These are phyloP conservation scores for Aproaerema taeniolella DNA, from an alignment of 2,888 invertebrate species.

Conservation along the genomic window DNA sequence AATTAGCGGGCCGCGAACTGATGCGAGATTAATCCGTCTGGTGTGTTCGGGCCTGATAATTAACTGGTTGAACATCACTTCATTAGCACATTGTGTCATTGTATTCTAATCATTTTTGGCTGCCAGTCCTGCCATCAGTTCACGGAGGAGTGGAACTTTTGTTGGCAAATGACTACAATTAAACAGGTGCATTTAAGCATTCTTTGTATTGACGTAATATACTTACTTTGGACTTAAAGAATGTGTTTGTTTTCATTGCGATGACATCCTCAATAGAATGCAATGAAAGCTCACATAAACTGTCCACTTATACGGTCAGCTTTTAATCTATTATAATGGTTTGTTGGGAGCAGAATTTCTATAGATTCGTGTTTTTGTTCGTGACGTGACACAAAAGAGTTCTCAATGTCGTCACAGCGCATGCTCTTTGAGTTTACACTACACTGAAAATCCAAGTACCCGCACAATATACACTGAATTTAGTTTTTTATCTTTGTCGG, in stretches of 20 bases:
- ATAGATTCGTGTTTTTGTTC: constrained; percentile 62
- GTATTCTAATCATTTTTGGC: constrained; percentile 10
- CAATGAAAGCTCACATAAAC: constrained; percentile 20
- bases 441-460: constrained; percentile 72
- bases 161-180: no score
- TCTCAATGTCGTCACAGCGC: constrained; percentile 58
- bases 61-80: constrained; percentile 41
- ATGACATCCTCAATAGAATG: constrained; percentile 1
- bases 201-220: no score
- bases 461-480: constrained; percentile 59
- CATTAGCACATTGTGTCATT: constrained; percentile 27
- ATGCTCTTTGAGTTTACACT: constrained; percentile 69
- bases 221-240: no score
- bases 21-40: constrained; percentile 54
- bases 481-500: constrained; percentile 66
- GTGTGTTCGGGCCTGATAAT: constrained; percentile 50
- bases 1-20: constrained; percentile 64
- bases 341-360: constrained; percentile 41
- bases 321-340: constrained; percentile 37
- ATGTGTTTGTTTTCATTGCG: not conserved
- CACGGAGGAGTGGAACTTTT: no score
- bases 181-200: no score
- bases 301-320: constrained; percentile 58
- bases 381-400: constrained; percentile 47
- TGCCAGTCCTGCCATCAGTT: no score